A percentile compares a stretch with the other conserved stretches of the same genome.
phyloP scores from a whole-genome alignment of 2,797 vertebrate species.

The Sebastes vulpes region DNA sequence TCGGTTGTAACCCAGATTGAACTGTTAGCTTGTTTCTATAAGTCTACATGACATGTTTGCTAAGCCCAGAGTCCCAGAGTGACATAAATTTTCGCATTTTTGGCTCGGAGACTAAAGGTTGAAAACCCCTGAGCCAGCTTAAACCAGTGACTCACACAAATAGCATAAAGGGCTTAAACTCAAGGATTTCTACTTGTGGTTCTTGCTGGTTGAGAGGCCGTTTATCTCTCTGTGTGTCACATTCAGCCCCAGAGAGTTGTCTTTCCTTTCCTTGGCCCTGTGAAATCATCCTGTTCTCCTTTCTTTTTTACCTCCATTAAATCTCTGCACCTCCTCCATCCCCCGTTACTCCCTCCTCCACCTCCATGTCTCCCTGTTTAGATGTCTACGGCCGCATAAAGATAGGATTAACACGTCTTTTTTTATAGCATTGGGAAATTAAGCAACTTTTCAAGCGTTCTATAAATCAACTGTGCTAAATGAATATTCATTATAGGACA shows the following conservation, averaged over 20 bases:
- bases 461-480: conserved; percentile 58
- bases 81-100: conserved; percentile 38
- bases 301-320: conserved; percentile 41
- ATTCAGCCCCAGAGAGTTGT: conserved; percentile 50
- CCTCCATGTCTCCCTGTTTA: not conserved
- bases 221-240: conserved; percentile 42
- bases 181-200: conserved; percentile 48
- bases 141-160: conserved; percentile 35
- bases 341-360: not conserved
- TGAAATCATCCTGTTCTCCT: conserved; percentile 54
- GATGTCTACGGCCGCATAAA: conserved; percentile 22
- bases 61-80: conserved; percentile 10
- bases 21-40: conserved; percentile 6
- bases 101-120: conserved; percentile 37
- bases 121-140: conserved; percentile 47
- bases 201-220: conserved; percentile 24
- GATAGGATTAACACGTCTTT: conserved; percentile 48
- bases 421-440: conserved; percentile 69
- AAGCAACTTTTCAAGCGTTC: conserved; percentile 65
- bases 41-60: conserved; percentile 18
- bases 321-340: conserved; percentile 5
- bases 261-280: conserved; percentile 34
- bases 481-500: conserved; percentile 64
- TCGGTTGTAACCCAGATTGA: conserved; percentile 1
- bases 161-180: conserved; percentile 25